phyloP scores from a whole-genome alignment of 1,140 invertebrate genomes.

The Neoseiulus cucumeris region DNA sequence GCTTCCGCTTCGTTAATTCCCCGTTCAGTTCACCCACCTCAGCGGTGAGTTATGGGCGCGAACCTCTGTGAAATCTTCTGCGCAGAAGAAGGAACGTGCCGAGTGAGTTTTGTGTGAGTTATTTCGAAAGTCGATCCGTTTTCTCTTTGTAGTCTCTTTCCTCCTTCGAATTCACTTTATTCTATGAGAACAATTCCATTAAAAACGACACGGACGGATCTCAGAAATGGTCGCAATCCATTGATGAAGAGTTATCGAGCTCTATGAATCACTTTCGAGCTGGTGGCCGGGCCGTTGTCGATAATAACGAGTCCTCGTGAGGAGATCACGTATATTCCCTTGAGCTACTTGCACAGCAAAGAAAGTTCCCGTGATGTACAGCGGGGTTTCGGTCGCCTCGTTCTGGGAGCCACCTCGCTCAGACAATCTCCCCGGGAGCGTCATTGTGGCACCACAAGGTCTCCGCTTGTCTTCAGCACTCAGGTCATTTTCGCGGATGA shows the following conservation, averaged over 20 bases:
- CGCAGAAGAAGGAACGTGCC: conserved; percentile 7
- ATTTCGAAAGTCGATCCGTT: no score
- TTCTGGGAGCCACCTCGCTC: not conserved
- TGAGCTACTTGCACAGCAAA: conserved; percentile 76
- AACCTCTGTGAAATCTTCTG: conserved; percentile 7
- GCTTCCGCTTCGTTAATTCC: no score
- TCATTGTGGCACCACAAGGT: conserved; percentile 79
- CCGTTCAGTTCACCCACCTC: no score
- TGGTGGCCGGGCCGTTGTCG: no score
- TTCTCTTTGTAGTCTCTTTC: no score
- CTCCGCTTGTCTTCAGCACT: conserved; percentile 81
- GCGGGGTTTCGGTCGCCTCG: conserved; percentile 53
- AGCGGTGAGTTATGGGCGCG: not conserved
- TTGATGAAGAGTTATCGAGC: no score
- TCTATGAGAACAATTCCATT: no score
- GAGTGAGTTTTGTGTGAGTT: not conserved
- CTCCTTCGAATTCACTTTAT: no score
- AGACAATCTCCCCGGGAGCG: conserved; percentile 56
- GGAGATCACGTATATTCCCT: conserved; percentile 74
- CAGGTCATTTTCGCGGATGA: conserved; percentile 91
- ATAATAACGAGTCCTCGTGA: conserved; percentile 41
- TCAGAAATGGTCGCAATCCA: no score
- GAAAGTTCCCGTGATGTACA: conserved; percentile 81
- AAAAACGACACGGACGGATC: no score
- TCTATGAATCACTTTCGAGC: no score